Base-by-base conservation (phyloP, 2,888 invertebrate genomes). In the Minunthozetes semirufus region DNA sequence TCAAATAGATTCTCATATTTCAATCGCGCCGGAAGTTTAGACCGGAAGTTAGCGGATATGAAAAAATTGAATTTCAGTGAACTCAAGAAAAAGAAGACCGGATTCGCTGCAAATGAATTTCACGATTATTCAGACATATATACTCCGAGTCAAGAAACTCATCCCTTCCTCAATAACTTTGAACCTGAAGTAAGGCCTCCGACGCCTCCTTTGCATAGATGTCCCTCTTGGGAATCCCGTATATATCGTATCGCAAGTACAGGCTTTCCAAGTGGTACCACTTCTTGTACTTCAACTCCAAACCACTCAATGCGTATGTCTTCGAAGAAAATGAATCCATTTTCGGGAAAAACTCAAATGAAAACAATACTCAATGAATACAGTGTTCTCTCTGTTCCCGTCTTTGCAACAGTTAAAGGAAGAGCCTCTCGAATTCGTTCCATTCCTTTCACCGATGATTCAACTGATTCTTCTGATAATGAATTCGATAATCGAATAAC, bases 121-220 rank as follows among this genome's bases (percentile, higher is more conserved):
- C 94, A 94, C 81, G 94, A 94, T 82, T 94, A 94, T 81, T 93
- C 94, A 0, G 94, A 94, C 84, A 94, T 94, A 78, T 94, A 94
- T 81, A 94, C 94, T 33, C 94, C 94, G 0, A 93, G 92, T 80
- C 88, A 92, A 82, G 94, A 92, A 70, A 29, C 61, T 13, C 76
- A 59, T 38, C 73, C 77, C 15, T 72, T 71, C 17, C 48, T 22
- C 9, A 68, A 46, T 8, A 33, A 63, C n/a, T 22, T 63, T 17
- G 68, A 38, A 5, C 22, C 19, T 17, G 22, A 68, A n/a, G 76
- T 86, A 2, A 85, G 88, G 78, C 91, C 94, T 0, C 94, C 94
- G 17, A 94, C 94, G 0, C 94, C 94, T 29, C 94, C 94, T 0
- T 83, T 94, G 74, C 94, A 95, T 82, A 87, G 94, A 81, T 92